A percentile compares a stretch with the other conserved stretches of the same genome.
Evolutionary conservation across 1,140 invertebrate genomes (phyloP).

Genomic region (Bombus terrestris): DNA sequence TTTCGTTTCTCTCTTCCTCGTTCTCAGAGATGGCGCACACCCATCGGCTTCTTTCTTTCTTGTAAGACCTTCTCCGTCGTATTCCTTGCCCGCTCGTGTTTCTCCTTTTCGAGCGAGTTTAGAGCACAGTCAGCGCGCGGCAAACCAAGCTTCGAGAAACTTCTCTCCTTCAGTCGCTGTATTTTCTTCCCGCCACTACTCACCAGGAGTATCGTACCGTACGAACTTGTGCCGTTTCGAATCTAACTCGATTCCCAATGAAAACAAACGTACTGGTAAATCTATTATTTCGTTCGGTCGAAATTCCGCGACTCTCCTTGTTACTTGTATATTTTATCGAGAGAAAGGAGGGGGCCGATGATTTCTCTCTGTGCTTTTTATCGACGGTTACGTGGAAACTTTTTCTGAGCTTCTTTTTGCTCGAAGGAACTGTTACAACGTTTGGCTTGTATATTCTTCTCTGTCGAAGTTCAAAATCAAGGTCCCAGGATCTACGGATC

Average conservation of each 20-base stretch:
- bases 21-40: neutral
- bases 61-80: neutral
- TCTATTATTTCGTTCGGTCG: neutral
- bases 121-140: slow-evolving; percentile 22
- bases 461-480: neutral
- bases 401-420: neutral
- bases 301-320: no score
- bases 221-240: neutral
- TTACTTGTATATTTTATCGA: neutral
- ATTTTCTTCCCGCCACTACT: neutral
- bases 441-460: no score
- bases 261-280: neutral
- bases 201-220: neutral
- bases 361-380: neutral
- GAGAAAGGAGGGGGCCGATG: neutral
- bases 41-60: slow-evolving; percentile 4
- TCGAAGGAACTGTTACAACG: neutral
- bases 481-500: neutral
- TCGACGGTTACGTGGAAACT: neutral
- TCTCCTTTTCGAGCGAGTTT: slow-evolving; percentile 31
- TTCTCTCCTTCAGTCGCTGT: slow-evolving; percentile 18
- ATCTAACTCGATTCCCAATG: neutral
- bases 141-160: slow-evolving; percentile 38
- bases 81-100: neutral
- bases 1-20: neutral